Evolutionary conservation across 2,113 vertebrate genomes (phyloP), one percentile per base, ranked within the genome.

Genomic region (Sylvietta virens): DNA sequence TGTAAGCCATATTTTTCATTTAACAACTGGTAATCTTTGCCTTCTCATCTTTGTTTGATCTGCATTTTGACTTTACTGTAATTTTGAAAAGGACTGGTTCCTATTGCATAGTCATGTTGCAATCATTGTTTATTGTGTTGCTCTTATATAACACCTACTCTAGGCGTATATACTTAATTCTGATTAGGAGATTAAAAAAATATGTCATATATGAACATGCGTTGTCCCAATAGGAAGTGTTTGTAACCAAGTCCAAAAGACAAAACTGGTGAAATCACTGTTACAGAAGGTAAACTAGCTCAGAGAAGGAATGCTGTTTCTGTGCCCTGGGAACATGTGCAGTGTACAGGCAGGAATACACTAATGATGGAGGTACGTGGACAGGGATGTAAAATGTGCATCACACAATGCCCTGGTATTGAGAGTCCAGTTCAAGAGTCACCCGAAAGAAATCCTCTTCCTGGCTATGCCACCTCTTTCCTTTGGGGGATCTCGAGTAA

Each of bases 81-180:
- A 85, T 88, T 94, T 85, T 94, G 53, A 58, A 57, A 84, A 87
- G 70, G 54, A 51, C 50, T 17, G 42, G 62, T 76, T 90, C 6
- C 13, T 44, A 35, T 72, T 90, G 73, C 78, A 53, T 6, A 76
- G 65, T 51, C 62, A 58, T 47, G 71, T 69, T 51, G 81, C 93
- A 96, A 94, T 39, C 24, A 12, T n/a, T 86, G 92, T 90, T 94
- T 90, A 87, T 64, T 91, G 87, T 73, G 71, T 48, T 80, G 67
- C 24, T 90, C 71, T 94, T 93, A 91, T 50, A 80, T 66, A 95
- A 88, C n/a, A 80, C 37, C 89, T 91, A 91, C 79, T 92, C 85
- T 47, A 88, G 81, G 94, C 3, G 9, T 94, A 80, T 51, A 19
- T 44, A 51, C 67, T 73, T 90, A 62, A 80, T 73, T 57, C 50